phyloP scores from a whole-genome alignment of 2,888 invertebrate species.

The Acleris cristana region DNA sequence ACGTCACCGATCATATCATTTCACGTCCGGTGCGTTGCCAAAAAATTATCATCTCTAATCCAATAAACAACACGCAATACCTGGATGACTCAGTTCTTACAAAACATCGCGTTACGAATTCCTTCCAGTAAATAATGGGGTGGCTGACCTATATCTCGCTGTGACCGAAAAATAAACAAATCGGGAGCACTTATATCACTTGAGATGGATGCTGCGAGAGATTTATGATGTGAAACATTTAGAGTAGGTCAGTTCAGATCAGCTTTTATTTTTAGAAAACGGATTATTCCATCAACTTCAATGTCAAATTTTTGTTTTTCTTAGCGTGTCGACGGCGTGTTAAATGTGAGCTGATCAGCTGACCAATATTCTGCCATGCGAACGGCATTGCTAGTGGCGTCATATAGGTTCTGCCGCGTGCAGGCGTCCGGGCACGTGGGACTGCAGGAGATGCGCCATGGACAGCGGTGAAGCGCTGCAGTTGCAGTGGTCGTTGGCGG shows the following conservation, averaged over 20 bases:
- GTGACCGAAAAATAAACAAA: conserved; percentile 19
- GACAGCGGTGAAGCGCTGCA: too few relatives aligned
- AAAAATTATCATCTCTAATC: conserved; percentile 10
- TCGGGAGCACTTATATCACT: conserved; percentile 16
- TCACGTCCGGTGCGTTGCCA: conserved; percentile 8
- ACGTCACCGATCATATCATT: too few relatives aligned
- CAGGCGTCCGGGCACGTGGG: too few relatives aligned
- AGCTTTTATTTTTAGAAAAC: not conserved
- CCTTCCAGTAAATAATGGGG: conserved; percentile 29
- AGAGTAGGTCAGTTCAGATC: not conserved
- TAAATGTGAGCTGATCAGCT: too few relatives aligned
- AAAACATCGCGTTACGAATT: conserved; percentile 21
- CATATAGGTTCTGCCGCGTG: too few relatives aligned
- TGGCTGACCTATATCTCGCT: conserved; percentile 19
- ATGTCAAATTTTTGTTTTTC: too few relatives aligned
- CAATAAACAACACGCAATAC: conserved; percentile 14
- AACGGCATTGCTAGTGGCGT: too few relatives aligned
- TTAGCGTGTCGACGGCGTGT: too few relatives aligned
- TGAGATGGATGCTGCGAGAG: conserved; percentile 7
- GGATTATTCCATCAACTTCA: too few relatives aligned
- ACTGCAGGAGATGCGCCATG: too few relatives aligned
- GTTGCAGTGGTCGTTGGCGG: too few relatives aligned
- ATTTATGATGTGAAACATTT: conserved; percentile 16
- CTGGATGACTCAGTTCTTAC: conserved; percentile 26
- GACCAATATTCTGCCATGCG: too few relatives aligned